These are phyloP conservation scores for Candidula unifasciata DNA, from an alignment of 2,888 invertebrate species.

Conservation along the genomic window DNA sequence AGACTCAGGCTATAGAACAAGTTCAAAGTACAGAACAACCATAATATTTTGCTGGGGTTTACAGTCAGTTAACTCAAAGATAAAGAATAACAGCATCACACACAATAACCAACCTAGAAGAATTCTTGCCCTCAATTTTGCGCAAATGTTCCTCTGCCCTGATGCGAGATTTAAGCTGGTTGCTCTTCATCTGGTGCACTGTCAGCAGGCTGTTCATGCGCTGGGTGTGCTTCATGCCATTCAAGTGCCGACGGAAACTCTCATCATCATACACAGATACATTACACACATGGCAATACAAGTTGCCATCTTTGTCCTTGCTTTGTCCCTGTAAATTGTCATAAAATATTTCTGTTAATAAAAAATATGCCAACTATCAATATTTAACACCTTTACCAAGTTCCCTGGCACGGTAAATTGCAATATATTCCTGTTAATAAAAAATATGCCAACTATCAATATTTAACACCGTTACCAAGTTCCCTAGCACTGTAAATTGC, in stretches of 20 bases:
- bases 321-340: slow-evolving; percentile 4
- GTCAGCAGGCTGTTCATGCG: slow-evolving; percentile 65
- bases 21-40: no score
- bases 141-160: slow-evolving; percentile 71
- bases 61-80: neutral
- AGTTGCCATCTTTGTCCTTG: slow-evolving; percentile 47
- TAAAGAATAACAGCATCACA: neutral
- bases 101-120: neutral
- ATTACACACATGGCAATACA: slow-evolving; percentile 69
- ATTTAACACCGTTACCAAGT: no score
- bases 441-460: no score
- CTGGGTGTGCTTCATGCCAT: slow-evolving; percentile 63
- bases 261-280: slow-evolving; percentile 65
- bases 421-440: no score
- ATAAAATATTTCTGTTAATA: neutral
- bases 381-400: no score
- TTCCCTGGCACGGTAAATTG: no score
- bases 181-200: slow-evolving; percentile 59
- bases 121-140: slow-evolving; percentile 62
- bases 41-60: no score
- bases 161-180: slow-evolving; percentile 62
- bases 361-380: no score
- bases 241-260: slow-evolving; percentile 70
- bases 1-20: no score
- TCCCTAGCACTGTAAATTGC: no score